Percentiles rank a stretch among this genome's conserved stretches.
phyloP scores from a whole-genome alignment of 2,113 vertebrate species.

The Oophaga pumilio region DNA sequence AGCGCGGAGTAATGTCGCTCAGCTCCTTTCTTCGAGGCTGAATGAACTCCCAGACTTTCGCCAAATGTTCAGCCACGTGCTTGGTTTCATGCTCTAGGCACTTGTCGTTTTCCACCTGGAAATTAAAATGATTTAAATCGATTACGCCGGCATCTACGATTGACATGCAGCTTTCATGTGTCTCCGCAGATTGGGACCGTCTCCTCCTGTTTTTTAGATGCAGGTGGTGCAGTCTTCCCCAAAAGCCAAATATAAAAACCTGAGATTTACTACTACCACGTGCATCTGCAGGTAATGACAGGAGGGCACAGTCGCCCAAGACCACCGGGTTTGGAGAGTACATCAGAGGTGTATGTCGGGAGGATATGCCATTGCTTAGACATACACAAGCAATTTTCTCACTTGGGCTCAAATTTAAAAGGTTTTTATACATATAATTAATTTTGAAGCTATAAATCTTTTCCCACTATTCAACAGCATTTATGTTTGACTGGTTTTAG shows the following conservation, averaged over 20 bases:
- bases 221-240: neutral
- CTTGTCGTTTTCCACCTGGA: constrained; percentile 81
- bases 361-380: too few species aligned
- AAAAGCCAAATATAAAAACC: too few species aligned
- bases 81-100: constrained; percentile 80
- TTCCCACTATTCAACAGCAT: too few species aligned
- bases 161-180: neutral
- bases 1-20: constrained; percentile 24
- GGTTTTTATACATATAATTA: too few species aligned
- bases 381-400: too few species aligned
- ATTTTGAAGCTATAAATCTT: too few species aligned
- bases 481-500: too few species aligned
- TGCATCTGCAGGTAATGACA: neutral
- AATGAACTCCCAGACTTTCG: constrained; percentile 75
- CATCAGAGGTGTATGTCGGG: too few species aligned
- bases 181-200: neutral
- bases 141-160: neutral
- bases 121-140: neutral
- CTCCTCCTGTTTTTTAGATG: neutral
- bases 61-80: constrained; percentile 80
- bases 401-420: too few species aligned
- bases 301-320: neutral
- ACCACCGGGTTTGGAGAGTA: neutral
- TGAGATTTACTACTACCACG: neutral
- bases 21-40: constrained; percentile 65